A percentile compares a stretch with the other conserved stretches of the same genome.
Conservation (phyloP, 2,888 invertebrate genomes). For the Cyaniris semiargus region DNA sequence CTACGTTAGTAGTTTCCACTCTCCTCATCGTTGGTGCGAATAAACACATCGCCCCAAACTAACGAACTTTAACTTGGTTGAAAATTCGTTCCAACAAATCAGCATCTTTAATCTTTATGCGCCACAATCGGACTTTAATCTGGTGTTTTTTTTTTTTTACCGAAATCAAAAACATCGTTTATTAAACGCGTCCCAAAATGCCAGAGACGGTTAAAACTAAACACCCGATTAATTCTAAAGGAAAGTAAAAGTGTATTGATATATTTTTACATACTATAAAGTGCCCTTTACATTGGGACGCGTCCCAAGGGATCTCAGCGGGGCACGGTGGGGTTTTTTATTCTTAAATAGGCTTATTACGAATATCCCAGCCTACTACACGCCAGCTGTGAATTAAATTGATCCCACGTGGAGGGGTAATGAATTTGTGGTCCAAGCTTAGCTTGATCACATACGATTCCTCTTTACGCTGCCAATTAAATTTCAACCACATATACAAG, state of each 20-base stretch:
- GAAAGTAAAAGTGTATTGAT: slow-evolving; percentile 27
- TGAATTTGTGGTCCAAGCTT: slow-evolving; percentile 50
- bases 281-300: slow-evolving; percentile 69
- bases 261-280: slow-evolving; percentile 60
- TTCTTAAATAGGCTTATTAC: slow-evolving; percentile 66
- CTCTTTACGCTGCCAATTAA: background rate
- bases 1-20: too few relatives aligned
- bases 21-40: too few relatives aligned
- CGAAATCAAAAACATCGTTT: background rate
- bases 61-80: background rate
- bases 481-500: background rate
- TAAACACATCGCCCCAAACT: background rate
- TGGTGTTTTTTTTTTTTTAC: background rate
- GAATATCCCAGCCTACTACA: slow-evolving; percentile 35
- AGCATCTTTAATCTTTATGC: background rate
- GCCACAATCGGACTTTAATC: background rate
- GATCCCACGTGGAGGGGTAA: slow-evolving; percentile 67
- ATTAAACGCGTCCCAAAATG: background rate
- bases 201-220: background rate
- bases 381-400: slow-evolving; percentile 73
- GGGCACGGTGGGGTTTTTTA: slow-evolving; percentile 59
- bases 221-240: slow-evolving; percentile 17
- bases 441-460: slow-evolving; percentile 20
- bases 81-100: background rate
- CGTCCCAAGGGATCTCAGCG: slow-evolving; percentile 59